Conservation (phyloP, 1,140 invertebrate species). For the Drosophila guanche region DNA sequence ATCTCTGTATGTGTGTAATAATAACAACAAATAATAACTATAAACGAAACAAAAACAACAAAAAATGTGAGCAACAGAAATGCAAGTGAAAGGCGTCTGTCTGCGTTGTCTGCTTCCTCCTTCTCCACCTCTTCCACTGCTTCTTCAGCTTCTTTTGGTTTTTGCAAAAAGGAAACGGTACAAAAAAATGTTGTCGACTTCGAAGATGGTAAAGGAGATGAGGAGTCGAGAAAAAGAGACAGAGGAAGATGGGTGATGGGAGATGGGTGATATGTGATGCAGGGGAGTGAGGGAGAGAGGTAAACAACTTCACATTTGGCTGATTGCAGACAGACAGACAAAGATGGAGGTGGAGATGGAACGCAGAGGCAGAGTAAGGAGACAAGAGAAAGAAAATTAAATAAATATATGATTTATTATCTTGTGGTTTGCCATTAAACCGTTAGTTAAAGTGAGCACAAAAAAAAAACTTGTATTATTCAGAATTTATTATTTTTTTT, state of each 20-base stretch:
- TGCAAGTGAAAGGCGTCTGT: constrained; percentile 60
- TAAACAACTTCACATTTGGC: constrained; percentile 31
- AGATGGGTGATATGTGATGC: constrained; percentile 1
- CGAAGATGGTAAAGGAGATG: constrained; percentile 3
- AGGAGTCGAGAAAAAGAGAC: neutral
- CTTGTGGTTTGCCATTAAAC: constrained; percentile 10
- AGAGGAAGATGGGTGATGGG: no score
- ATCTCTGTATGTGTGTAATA: constrained; percentile 26
- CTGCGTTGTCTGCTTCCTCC: constrained; percentile 27
- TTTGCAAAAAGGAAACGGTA: constrained; percentile 25
- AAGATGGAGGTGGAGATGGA: neutral
- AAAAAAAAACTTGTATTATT: constrained; percentile 3
- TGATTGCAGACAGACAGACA: constrained; percentile 15
- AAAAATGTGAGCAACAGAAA: constrained; percentile 46
- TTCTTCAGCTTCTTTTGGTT: constrained; percentile 7
- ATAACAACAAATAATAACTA: constrained; percentile 25
- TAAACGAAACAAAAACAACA: constrained; percentile 28
- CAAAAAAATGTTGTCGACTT: constrained; percentile 18
- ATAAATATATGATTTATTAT: constrained; percentile 70
- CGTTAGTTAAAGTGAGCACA: constrained; percentile 1
- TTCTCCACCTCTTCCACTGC: neutral
- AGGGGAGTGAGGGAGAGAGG: neutral
- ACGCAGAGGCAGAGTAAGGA: constrained; percentile 6
- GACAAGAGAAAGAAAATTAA: constrained; percentile 47
- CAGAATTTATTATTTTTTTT: neutral